Conservation (phyloP, 2,888 invertebrate genomes). For the Rhamphomyia laevipes region DNA sequence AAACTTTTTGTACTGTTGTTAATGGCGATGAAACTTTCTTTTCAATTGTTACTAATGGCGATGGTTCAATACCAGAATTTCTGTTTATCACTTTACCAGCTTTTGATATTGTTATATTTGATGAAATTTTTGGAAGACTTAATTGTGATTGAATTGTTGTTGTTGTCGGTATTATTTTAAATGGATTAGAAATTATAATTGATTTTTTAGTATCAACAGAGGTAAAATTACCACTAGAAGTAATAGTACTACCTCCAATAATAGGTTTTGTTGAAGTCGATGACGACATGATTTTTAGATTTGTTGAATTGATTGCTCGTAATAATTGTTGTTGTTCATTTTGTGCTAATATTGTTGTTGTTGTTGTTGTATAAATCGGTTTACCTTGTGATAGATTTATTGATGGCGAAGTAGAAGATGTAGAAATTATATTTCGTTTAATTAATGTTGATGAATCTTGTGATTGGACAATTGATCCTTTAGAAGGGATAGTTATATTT, state of each 20-base stretch:
- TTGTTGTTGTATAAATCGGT: background rate
- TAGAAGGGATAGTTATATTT: background rate
- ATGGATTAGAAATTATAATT: background rate
- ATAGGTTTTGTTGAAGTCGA: background rate
- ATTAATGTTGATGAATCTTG: background rate
- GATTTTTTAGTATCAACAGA: background rate
- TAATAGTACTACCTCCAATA: background rate
- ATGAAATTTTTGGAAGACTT: background rate
- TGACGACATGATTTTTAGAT: background rate
- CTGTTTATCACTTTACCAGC: background rate
- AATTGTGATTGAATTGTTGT: background rate
- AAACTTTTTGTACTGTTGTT: no score
- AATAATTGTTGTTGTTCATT: no score
- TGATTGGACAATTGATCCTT: background rate
- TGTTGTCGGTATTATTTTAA: background rate
- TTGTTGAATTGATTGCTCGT: background rate
- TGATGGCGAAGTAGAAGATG: no score
- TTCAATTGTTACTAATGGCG: constrained; percentile 3
- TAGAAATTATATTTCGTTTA: background rate
- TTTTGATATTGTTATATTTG: background rate
- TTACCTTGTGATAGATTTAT: background rate
- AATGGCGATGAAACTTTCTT: background rate
- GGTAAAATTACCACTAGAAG: background rate
- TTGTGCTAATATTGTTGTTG: background rate
- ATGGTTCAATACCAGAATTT: background rate